These are phyloP conservation scores for Iphiclides podalirius DNA, from an alignment of 2,888 invertebrate genomes.

Conservation along the genomic window DNA sequence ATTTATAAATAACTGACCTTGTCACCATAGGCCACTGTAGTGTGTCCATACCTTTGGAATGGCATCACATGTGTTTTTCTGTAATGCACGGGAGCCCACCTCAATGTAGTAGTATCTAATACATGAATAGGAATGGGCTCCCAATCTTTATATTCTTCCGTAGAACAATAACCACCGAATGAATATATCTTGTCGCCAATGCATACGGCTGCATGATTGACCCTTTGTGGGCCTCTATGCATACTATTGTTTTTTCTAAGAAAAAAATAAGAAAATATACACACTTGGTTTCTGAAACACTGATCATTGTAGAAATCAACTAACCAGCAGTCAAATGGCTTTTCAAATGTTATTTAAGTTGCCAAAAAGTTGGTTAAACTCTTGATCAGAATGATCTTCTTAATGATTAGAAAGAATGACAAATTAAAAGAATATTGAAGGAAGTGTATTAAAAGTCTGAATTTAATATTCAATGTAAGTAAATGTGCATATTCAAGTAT, in stretches of 20 bases:
- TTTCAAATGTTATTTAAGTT: no score
- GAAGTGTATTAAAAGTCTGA: background rate
- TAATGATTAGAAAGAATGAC: no score
- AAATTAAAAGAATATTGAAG: no score
- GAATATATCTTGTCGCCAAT: constrained; percentile 90
- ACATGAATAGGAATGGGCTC: constrained; percentile 93
- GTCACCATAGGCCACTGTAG: constrained; percentile 89
- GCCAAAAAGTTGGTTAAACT: no score
- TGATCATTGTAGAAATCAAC: no score
- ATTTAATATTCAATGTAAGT: background rate
- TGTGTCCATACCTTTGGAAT: constrained; percentile 94
- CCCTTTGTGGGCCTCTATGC: constrained; percentile 94
- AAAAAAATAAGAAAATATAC: constrained; percentile 9
- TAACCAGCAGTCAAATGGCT: no score
- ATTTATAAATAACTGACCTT: constrained; percentile 61
- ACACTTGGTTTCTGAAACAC: no score
- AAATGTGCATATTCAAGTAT: constrained; percentile 1
- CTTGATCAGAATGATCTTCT: no score
- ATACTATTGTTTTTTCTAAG: constrained; percentile 57
- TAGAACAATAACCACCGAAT: constrained; percentile 95
- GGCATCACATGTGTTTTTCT: constrained; percentile 81
- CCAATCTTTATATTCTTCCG: constrained; percentile 87
- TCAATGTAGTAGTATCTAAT: constrained; percentile 85
- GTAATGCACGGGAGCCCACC: constrained; percentile 81
- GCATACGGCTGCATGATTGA: constrained; percentile 94